Evolutionary conservation across 2,797 vertebrate genomes (phyloP).

Genomic region (Acropternis orthonyx): DNA sequence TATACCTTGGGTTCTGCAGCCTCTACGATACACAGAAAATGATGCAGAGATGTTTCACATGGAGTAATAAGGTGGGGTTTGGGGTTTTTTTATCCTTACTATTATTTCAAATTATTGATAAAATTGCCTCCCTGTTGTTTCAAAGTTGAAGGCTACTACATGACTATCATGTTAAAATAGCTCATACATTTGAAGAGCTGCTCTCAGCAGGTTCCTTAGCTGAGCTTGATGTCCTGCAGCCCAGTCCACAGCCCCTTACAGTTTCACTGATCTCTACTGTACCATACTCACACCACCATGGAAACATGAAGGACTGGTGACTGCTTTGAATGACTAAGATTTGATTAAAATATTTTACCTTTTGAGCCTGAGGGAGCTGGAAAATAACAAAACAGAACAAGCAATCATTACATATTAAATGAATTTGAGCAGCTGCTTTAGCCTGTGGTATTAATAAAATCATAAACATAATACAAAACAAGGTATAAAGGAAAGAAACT

Average conservation of each 20-base stretch:
- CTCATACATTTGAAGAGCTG: background rate
- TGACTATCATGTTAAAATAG: background rate
- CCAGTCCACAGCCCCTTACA: background rate
- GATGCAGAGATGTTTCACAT: background rate
- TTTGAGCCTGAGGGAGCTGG: conserved; percentile 96
- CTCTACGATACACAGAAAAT: background rate
- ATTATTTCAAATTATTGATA: conserved; percentile 3
- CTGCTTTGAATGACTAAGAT: conserved; percentile 64
- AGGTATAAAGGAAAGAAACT: background rate
- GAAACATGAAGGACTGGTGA: conserved; percentile 66
- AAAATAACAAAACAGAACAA: conserved; percentile 75
- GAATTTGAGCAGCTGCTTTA: conserved; percentile 40
- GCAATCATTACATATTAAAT: conserved; percentile 66
- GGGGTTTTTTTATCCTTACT: background rate
- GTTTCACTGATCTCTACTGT: conserved; percentile 74
- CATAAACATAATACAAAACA: background rate
- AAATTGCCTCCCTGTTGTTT: background rate
- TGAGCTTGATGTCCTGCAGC: background rate
- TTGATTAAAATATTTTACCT: conserved; percentile 86
- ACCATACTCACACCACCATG: conserved; percentile 49
- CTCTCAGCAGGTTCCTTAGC: background rate
- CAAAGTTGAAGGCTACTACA: background rate
- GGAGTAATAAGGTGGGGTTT: background rate
- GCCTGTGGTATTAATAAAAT: conserved; percentile 25
- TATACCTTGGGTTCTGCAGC: background rate